These are phyloP conservation scores for Lucilia sericata DNA, from an alignment of 1,140 invertebrate species.

Conservation along the genomic window DNA sequence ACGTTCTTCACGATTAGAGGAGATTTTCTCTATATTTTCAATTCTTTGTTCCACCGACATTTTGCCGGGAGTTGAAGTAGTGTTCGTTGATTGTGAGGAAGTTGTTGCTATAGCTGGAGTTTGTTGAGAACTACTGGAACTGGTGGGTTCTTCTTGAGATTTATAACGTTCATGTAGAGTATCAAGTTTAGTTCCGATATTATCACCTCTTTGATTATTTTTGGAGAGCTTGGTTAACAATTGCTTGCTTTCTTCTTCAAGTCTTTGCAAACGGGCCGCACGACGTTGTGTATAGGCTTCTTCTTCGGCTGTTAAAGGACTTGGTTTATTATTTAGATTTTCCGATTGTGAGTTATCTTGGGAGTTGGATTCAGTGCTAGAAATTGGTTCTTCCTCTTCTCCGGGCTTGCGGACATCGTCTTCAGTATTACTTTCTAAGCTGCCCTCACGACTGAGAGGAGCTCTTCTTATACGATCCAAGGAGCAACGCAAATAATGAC, in stretches of 20 bases:
- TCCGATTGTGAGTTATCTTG: constrained; percentile 5
- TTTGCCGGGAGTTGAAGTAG: constrained; percentile 46
- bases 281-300: constrained; percentile 72
- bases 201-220: constrained; percentile 66
- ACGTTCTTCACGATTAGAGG: constrained; percentile 72
- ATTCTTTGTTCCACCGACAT: constrained; percentile 64
- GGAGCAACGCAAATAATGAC: constrained; percentile 66
- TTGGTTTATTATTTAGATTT: constrained; percentile 32
- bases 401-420: constrained; percentile 56
- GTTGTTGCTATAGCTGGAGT: constrained; percentile 54
- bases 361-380: background rate
- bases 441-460: constrained; percentile 59
- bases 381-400: background rate
- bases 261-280: constrained; percentile 64
- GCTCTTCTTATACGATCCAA: constrained; percentile 59
- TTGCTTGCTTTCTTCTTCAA: constrained; percentile 60
- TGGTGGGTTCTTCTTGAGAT: constrained; percentile 42
- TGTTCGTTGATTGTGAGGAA: constrained; percentile 1
- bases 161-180: constrained; percentile 53
- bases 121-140: constrained; percentile 50
- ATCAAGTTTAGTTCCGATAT: constrained; percentile 52
- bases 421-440: constrained; percentile 67
- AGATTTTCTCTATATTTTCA: constrained; percentile 69
- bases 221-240: constrained; percentile 53
- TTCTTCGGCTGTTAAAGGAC: constrained; percentile 56